A percentile compares a stretch with the other conserved stretches of the same genome.
Conservation (phyloP, 2,113 vertebrate genomes). For the Barbus barbus region DNA sequence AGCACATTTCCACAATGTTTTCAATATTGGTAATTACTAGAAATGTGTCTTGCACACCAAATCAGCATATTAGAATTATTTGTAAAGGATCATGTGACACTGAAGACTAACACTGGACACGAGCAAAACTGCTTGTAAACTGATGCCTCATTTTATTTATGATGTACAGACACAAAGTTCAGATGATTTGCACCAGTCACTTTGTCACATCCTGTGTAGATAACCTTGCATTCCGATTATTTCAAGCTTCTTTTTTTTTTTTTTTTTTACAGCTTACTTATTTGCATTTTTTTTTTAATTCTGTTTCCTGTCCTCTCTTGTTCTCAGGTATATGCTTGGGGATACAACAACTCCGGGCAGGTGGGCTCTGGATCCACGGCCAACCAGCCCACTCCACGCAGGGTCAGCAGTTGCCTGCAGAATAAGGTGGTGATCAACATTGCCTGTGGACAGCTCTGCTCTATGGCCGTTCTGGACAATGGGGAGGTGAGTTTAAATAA, state of each 20-base stretch:
- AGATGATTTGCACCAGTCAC: not conserved
- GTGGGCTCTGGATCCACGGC: conserved; percentile 96
- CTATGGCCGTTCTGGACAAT: conserved; percentile 93
- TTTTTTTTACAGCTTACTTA: too few relatives aligned
- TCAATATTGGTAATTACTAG: too few relatives aligned
- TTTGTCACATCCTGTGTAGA: too few relatives aligned
- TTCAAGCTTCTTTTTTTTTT: too few relatives aligned
- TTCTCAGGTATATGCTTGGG: conserved; percentile 93
- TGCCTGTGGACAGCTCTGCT: conserved; percentile 96
- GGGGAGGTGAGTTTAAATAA: conserved; percentile 82
- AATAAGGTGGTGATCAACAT: conserved; percentile 90
- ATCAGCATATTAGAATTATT: too few relatives aligned
- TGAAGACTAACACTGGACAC: too few relatives aligned
- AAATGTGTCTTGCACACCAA: too few relatives aligned
- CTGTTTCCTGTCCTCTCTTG: conserved; percentile 44
- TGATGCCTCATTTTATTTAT: not conserved
- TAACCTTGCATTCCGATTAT: too few relatives aligned
- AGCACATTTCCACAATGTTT: too few relatives aligned
- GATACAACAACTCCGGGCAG: conserved; percentile 97
- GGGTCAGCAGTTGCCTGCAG: conserved; percentile 93
- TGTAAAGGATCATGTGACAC: too few relatives aligned
- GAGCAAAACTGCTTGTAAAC: not conserved
- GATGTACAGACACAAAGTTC: not conserved
- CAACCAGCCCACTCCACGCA: conserved; percentile 92
- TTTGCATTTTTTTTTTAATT: not conserved